Evolutionary conservation across 1,140 invertebrate species (phyloP), one percentile per base, ranked within the genome.

Genomic region (Drosophila melanogaster): DNA sequence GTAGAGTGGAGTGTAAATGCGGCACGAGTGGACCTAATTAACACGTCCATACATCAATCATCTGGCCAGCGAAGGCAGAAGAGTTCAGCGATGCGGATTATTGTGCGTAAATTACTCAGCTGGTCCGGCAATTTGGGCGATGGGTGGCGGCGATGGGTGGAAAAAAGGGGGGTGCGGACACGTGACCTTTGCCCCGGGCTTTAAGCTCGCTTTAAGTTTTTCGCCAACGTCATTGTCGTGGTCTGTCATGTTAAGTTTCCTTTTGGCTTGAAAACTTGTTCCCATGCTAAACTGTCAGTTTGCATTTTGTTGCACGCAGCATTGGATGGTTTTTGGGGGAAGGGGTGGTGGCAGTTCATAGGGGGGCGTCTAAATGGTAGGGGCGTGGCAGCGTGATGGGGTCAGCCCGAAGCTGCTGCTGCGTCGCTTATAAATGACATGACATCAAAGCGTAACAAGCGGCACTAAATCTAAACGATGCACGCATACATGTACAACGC

Each of bases 11-110:
- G 66, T 71, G 78, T 64, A 77, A 81, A 61, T 76, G 79, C 73
- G 79, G 61, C 65, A 79, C 65, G 60, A 84, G 64, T 80, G 76
- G 84, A 89, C 84, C 85, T 87, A 87, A 89, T 89, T 89, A 89
- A 89, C 84, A 89, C 84, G 84, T 89, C 84, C 84, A 89, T 89
- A 84, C 85, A 89, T 89, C 84, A 89, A 89, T 89, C 84, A 89
- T 89, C 77, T 84, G 79, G 51, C 76, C 46, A 64, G 57, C 60
- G 69, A 60, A 80, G 70, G 78, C 56, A 64, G 75, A 57, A 71
- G 79, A 73, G 79, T 84, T 89, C 79, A 89, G 62, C 72, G 84
- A 89, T 73, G 83, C 83, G 84, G 79, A 89, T 87, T 87, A 89
- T 89, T 87, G 79, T 87, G 83, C 76, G 79, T 83, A 84, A 87